Base-by-base conservation (phyloP, 2,113 vertebrate species). In the Anolis carolinensis region DNA sequence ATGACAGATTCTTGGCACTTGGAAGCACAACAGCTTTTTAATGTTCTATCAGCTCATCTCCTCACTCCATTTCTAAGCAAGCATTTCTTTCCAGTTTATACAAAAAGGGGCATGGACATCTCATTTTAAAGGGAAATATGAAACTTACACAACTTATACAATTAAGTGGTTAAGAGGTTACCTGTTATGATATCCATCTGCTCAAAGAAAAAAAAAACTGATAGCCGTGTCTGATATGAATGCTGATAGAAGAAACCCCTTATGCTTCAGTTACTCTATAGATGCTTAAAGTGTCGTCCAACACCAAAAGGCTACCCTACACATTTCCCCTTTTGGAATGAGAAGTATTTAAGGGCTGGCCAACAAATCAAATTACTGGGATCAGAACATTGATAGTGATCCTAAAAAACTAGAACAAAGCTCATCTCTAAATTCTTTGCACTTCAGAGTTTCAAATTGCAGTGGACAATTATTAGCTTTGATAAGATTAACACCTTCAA, bases 321-420 rank as follows among this genome's bases (percentile, higher is more conserved):
- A 52, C 30, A 65, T 23, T 30, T 72, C 2, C 13, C 21, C 59
- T 34, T 74, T 11, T 63, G 59, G 20, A 74, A 21, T 52, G 34
- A 50, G 18, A 80, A 87, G 39, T 63, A 59, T 82, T 82, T 39
- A 36, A 72, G 68, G 30, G 74, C 36, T 36, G 16, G 50, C 32
- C 32, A 32, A 39, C 81, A 83, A 70, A 44, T 84, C 76, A 90
- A 82, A 92, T 87, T 7, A 39, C 85, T 59, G 63, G 34, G 83
- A 70, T n/a, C 8, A 20, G n/a, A 48, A n/a, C 30, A 14, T 5
- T 55, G 80, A 82, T 18, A 76, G 18, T 59, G 71, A 23, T 6
- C 21, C 83, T 70, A 76, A 90, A 85, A 34, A 23, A 48, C 27
- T n/a, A 32, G 44, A 71, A 11, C n/a, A 44, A 87, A 91, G 18